Percentiles rank a stretch among this genome's conserved stretches.
Conservation (phyloP, 2,113 vertebrate genomes). For the Menidia beryllina region DNA sequence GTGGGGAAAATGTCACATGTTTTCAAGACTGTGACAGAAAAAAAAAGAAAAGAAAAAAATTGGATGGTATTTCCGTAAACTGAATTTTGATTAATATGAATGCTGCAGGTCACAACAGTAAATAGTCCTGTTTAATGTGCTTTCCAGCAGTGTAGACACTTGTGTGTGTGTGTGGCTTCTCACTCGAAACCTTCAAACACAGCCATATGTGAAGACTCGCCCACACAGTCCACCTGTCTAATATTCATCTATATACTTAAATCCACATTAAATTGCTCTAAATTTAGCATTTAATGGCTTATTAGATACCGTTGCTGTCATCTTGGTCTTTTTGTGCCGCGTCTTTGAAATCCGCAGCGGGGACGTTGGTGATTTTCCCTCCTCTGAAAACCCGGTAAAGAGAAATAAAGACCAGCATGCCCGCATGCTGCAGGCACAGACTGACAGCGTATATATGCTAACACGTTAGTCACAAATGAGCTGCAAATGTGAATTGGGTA, state of each 20-base stretch:
- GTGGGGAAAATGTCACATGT: no score
- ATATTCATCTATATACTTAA: neutral
- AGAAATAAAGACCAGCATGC: no score
- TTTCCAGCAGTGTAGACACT: neutral
- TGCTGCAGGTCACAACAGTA: no score
- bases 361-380: neutral
- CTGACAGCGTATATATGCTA: neutral
- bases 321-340: neutral
- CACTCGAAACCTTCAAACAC: slow-evolving; percentile 10
- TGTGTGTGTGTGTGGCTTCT: neutral
- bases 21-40: no score
- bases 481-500: no score
- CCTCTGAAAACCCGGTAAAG: neutral
- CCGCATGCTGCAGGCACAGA: neutral
- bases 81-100: neutral
- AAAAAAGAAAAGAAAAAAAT: neutral
- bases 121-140: neutral
- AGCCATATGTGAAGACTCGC: slow-evolving; percentile 7
- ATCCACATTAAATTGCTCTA: neutral
- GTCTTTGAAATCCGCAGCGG: neutral
- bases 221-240: neutral
- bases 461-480: no score
- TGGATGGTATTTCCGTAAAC: neutral
- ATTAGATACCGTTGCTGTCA: neutral
- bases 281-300: slow-evolving; percentile 12